Evolutionary conservation across 2,113 vertebrate genomes (phyloP).

Genomic region (Vicugna pacos): DNA sequence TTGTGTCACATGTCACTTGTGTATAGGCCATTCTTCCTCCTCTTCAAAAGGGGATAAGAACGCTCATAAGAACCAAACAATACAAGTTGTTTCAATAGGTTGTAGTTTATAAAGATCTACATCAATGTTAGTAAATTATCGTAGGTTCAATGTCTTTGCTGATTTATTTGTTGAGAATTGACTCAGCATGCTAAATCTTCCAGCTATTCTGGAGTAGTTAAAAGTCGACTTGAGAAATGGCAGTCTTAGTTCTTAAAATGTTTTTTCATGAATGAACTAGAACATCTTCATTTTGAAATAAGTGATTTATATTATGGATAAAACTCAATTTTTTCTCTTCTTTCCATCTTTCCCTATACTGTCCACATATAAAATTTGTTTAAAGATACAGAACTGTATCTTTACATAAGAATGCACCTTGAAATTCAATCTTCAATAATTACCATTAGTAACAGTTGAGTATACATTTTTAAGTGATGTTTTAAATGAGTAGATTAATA

Average conservation of each 20-base stretch:
- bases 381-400: background rate
- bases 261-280: background rate
- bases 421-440: background rate
- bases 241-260: background rate
- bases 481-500: background rate
- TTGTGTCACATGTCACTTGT: accelerated
- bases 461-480: background rate
- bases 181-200: background rate
- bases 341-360: background rate
- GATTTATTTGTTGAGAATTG: background rate
- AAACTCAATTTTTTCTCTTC: background rate
- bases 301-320: background rate
- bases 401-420: background rate
- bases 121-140: background rate
- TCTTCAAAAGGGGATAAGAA: background rate
- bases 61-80: background rate
- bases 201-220: background rate
- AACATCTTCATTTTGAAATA: background rate
- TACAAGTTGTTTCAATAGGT: background rate
- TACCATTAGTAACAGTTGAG: background rate
- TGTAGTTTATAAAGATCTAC: background rate
- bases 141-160: background rate
- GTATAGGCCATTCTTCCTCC: background rate
- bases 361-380: background rate
- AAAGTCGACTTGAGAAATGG: background rate